These are phyloP conservation scores for Pemphredon lugubris DNA, from an alignment of 2,888 invertebrate species.

Conservation along the genomic window DNA sequence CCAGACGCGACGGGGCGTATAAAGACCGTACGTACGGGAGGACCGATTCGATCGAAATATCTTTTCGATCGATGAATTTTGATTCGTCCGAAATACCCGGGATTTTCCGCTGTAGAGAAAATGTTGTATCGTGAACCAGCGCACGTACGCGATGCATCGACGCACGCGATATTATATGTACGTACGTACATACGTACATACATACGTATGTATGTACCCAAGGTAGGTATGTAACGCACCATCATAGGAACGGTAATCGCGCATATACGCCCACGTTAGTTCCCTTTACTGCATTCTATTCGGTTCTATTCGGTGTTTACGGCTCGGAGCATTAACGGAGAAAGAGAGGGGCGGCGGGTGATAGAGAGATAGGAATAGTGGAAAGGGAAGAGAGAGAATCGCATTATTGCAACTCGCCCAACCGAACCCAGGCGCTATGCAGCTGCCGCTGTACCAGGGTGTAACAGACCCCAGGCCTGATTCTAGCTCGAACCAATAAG, in stretches of 20 bases:
- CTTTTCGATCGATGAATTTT: neutral
- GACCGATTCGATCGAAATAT: neutral
- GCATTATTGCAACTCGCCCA: slow-evolving; percentile 75
- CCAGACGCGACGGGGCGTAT: no score
- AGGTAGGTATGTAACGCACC: no score
- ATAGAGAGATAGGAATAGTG: slow-evolving; percentile 7
- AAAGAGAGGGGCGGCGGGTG: slow-evolving; percentile 47
- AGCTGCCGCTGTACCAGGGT: slow-evolving; percentile 66
- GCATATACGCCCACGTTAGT: slow-evolving; percentile 56
- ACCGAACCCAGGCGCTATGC: slow-evolving; percentile 56
- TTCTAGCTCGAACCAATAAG: slow-evolving; percentile 73
- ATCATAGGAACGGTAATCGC: slow-evolving; percentile 53
- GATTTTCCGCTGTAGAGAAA: slow-evolving; percentile 26
- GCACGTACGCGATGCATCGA: slow-evolving; percentile 23
- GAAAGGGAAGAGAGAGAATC: slow-evolving; percentile 68
- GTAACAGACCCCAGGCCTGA: slow-evolving; percentile 68
- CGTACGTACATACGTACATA: no score
- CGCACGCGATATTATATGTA: slow-evolving; percentile 26
- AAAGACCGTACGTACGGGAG: no score
- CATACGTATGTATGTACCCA: no score
- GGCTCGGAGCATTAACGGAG: slow-evolving; percentile 74
- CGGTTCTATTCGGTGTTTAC: slow-evolving; percentile 77
- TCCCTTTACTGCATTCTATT: slow-evolving; percentile 76
- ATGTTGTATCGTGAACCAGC: slow-evolving; percentile 26
- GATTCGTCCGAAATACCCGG: slow-evolving; percentile 4